These are phyloP conservation scores for Thunnus maccoyii DNA, from an alignment of 2,113 vertebrate species.

Conservation along the genomic window DNA sequence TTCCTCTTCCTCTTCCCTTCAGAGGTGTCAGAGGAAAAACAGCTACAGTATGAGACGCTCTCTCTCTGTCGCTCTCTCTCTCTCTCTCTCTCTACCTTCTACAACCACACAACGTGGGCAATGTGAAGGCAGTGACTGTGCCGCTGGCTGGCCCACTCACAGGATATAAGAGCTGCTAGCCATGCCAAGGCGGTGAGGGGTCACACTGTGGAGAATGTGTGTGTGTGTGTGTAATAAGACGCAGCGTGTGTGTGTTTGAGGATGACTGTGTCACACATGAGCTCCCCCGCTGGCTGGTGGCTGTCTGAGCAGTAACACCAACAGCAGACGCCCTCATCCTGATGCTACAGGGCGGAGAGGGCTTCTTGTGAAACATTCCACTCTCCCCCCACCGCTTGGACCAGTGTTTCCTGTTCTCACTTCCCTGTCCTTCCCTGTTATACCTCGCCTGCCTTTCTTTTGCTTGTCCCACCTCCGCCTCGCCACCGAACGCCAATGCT, in stretches of 20 bases:
- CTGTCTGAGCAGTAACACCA: conserved; percentile 48
- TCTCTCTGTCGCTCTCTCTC: conserved; percentile 23
- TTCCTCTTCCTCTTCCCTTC: conserved; percentile 71
- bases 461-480: conserved; percentile 27
- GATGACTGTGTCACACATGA: conserved; percentile 60
- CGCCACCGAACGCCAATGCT: conserved; percentile 39
- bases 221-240: conserved; percentile 23
- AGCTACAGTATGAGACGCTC: background rate
- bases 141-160: conserved; percentile 60
- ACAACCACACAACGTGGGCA: conserved; percentile 72
- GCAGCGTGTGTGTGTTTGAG: conserved; percentile 51
- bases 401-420: conserved; percentile 87
- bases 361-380: conserved; percentile 89
- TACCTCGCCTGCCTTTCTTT: conserved; percentile 40
- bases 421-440: conserved; percentile 45
- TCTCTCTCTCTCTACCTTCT: conserved; percentile 46
- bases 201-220: conserved; percentile 58
- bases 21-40: conserved; percentile 37
- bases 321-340: conserved; percentile 84
- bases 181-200: conserved; percentile 74
- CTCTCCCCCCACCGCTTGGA: conserved; percentile 80
- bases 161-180: conserved; percentile 76
- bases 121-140: conserved; percentile 41
- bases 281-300: conserved; percentile 46
- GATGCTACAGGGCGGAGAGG: conserved; percentile 84